These are phyloP conservation scores for Trematocara nigrifrons DNA, from an alignment of 2,113 vertebrate species.

Conservation along the genomic window DNA sequence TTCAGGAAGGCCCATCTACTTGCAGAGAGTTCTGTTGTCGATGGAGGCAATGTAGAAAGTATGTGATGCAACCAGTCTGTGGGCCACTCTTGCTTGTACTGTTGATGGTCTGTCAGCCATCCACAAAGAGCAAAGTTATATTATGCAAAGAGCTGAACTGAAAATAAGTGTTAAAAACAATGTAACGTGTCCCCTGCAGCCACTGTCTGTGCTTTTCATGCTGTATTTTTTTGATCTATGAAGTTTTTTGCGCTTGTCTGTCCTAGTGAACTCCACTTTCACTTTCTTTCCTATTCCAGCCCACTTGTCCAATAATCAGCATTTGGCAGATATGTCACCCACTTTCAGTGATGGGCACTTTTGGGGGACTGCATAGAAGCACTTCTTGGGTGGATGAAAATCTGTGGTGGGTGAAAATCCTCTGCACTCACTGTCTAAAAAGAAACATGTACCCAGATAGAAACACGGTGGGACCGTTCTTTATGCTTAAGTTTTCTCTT, in stretches of 20 bases:
- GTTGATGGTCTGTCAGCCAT: not conserved
- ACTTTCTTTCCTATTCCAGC: not conserved
- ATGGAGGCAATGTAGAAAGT: not conserved
- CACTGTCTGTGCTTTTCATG: not conserved
- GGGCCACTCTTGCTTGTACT: not conserved
- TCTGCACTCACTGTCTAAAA: not conserved
- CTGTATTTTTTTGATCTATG: not conserved
- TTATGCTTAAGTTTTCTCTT: not conserved
- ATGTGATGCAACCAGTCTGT: not conserved
- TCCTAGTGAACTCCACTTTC: not conserved
- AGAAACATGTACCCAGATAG: not conserved
- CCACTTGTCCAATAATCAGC: not conserved
- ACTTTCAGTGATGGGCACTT: not conserved
- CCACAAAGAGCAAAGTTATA: not conserved
- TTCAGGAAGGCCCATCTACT: not conserved
- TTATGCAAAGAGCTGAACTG: not conserved
- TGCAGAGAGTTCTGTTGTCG: not conserved
- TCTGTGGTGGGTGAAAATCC: not conserved
- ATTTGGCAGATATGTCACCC: not conserved
- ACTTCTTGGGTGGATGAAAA: not conserved
- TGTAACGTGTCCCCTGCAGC: not conserved
- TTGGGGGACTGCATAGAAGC: not conserved
- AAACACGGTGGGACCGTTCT: not conserved
- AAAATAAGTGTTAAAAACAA: not conserved
- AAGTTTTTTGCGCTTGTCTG: not conserved